phyloP scores from a whole-genome alignment of 2,113 vertebrate genomes.

The Fulmarus glacialis region DNA sequence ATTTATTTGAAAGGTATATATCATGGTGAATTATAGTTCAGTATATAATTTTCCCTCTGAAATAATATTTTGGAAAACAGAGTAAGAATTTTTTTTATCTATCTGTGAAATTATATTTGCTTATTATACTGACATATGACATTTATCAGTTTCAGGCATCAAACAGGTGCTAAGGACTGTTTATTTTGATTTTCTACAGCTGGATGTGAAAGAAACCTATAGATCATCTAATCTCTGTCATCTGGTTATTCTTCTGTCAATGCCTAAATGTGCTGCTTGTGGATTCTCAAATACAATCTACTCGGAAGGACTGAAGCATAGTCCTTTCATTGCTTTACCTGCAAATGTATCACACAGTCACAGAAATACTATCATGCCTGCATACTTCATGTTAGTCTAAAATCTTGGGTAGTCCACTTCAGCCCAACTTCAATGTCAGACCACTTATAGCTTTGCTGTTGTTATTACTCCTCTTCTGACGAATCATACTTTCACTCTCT shows the following conservation, averaged over 20 bases:
- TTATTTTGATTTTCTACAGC: neutral
- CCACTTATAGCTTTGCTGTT: neutral
- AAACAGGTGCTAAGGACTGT: neutral
- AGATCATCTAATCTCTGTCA: neutral
- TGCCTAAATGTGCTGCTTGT: neutral
- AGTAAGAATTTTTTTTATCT: neutral
- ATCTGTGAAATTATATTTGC: neutral
- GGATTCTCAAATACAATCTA: neutral
- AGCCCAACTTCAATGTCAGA: neutral
- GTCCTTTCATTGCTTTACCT: neutral
- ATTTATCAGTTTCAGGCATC: neutral
- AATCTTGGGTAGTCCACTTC: neutral
- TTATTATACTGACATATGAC: neutral
- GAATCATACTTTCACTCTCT: neutral
- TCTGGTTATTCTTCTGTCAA: neutral
- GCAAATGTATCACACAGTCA: neutral
- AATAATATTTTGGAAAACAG: neutral
- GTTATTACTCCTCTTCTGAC: neutral
- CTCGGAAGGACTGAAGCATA: neutral
- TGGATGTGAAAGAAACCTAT: neutral
- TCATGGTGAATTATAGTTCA: neutral
- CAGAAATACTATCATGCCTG: neutral
- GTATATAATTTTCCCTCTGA: neutral
- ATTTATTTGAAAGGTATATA: neutral
- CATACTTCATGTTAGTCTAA: neutral